These are phyloP conservation scores for Bettongia penicillata DNA, from an alignment of 2,113 vertebrate genomes.

Conservation along the genomic window DNA sequence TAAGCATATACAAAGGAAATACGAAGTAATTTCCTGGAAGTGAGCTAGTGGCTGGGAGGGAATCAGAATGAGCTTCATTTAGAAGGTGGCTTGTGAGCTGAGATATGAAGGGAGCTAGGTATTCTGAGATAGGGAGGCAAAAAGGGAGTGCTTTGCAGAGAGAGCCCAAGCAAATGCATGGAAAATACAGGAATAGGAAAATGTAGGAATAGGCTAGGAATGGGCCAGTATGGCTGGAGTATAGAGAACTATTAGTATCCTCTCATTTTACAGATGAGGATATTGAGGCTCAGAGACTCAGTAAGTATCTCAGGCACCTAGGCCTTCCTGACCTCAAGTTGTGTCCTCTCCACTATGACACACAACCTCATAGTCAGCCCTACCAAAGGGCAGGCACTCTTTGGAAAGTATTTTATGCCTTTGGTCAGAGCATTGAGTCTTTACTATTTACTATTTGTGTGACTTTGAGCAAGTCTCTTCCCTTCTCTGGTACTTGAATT, in stretches of 20 bases:
- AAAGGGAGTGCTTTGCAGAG: neutral
- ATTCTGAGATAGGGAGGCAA: neutral
- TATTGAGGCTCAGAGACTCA: slow-evolving; percentile 1
- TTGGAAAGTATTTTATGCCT: neutral
- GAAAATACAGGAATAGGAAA: neutral
- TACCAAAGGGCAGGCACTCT: neutral
- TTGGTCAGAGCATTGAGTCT: too few species aligned
- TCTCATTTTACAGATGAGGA: slow-evolving; percentile 16
- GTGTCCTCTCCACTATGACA: neutral
- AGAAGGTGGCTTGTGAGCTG: neutral
- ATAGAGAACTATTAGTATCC: neutral
- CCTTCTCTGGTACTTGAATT: neutral
- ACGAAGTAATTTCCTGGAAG: neutral
- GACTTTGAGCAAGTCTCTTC: neutral
- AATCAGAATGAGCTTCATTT: too few species aligned
- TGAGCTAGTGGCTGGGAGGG: too few species aligned
- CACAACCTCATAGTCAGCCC: too few species aligned
- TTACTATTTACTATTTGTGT: neutral
- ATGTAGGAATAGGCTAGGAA: neutral
- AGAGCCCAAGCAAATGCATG: neutral
- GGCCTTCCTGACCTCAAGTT: neutral
- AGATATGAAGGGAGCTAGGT: neutral
- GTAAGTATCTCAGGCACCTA: neutral
- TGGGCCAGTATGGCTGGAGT: neutral
- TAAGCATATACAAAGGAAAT: neutral